A percentile compares a stretch with the other conserved stretches of the same genome.
Conservation (phyloP, 2,888 invertebrate genomes). For the Euplagia quadripunctaria region DNA sequence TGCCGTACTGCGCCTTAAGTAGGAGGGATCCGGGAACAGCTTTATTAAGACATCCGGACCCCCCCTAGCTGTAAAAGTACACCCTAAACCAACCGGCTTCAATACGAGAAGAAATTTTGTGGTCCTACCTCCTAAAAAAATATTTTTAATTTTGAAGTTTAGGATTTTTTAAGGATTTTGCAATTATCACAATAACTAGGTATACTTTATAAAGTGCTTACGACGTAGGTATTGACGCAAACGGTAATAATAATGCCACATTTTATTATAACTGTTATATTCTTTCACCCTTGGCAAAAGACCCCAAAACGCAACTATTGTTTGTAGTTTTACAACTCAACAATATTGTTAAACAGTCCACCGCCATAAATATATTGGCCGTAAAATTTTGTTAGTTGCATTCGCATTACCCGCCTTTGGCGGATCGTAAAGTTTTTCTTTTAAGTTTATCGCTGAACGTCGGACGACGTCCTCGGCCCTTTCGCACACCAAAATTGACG, state of each 20-base stretch:
- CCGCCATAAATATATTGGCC: slow-evolving; percentile 75
- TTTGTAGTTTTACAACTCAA: slow-evolving; percentile 59
- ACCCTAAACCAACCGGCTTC: too few species aligned
- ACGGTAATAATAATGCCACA: slow-evolving; percentile 31
- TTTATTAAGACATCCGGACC: too few species aligned
- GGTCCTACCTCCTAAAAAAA: too few species aligned
- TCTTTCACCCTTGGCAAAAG: slow-evolving; percentile 43
- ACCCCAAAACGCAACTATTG: slow-evolving; percentile 56
- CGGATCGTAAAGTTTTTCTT: slow-evolving; percentile 75
- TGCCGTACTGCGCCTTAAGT: too few species aligned
- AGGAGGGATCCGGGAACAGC: too few species aligned
- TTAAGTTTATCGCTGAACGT: slow-evolving; percentile 61
- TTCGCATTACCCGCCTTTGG: slow-evolving; percentile 71
- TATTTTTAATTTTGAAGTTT: too few species aligned
- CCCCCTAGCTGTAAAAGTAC: too few species aligned
- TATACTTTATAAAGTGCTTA: neutral
- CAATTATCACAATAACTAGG: slow-evolving; percentile 1
- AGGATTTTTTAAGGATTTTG: neutral
- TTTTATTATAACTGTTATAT: slow-evolving; percentile 61
- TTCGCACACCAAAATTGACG: slow-evolving; percentile 69
- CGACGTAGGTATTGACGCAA: slow-evolving; percentile 18
- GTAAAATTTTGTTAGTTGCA: slow-evolving; percentile 72
- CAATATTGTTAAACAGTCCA: slow-evolving; percentile 67
- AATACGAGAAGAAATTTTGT: too few species aligned
- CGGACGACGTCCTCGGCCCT: slow-evolving; percentile 55